These are phyloP conservation scores for Pardalotus punctatus DNA, from an alignment of 2,113 vertebrate species.

Conservation along the genomic window DNA sequence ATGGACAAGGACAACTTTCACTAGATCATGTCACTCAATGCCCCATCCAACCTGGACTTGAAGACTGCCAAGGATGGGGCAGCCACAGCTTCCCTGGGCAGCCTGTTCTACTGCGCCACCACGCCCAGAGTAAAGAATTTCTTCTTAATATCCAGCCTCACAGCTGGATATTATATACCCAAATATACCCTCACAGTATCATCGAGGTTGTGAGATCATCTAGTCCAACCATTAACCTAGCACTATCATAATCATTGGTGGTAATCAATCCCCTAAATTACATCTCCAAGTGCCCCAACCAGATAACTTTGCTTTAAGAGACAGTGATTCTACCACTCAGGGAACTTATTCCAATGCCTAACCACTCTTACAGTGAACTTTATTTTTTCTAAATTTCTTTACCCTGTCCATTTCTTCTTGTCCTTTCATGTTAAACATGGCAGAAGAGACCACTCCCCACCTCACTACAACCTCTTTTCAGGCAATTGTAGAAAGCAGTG, in stretches of 20 bases:
- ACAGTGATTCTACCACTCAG: too few relatives aligned
- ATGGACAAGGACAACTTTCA: neutral
- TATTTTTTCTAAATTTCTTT: neutral
- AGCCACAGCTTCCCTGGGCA: neutral
- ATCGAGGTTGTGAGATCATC: neutral
- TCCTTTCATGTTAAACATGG: neutral
- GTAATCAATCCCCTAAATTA: neutral
- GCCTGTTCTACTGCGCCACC: neutral
- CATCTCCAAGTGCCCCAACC: too few relatives aligned
- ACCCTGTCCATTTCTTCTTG: neutral
- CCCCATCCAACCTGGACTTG: neutral
- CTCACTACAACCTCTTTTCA: neutral
- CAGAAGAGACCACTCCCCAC: neutral
- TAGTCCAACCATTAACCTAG: neutral
- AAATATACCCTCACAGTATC: neutral
- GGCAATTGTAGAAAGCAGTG: neutral
- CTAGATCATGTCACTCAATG: neutral
- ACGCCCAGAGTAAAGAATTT: neutral
- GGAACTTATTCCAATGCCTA: neutral
- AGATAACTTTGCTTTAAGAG: neutral
- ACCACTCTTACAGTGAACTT: neutral
- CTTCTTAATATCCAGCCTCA: neutral
- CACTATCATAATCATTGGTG: neutral
- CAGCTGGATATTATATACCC: too few relatives aligned
- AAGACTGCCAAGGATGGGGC: too few relatives aligned